Evolutionary conservation across 2,888 invertebrate species (phyloP), one percentile per base, ranked within the genome.

Genomic region (Gortyna flavago): DNA sequence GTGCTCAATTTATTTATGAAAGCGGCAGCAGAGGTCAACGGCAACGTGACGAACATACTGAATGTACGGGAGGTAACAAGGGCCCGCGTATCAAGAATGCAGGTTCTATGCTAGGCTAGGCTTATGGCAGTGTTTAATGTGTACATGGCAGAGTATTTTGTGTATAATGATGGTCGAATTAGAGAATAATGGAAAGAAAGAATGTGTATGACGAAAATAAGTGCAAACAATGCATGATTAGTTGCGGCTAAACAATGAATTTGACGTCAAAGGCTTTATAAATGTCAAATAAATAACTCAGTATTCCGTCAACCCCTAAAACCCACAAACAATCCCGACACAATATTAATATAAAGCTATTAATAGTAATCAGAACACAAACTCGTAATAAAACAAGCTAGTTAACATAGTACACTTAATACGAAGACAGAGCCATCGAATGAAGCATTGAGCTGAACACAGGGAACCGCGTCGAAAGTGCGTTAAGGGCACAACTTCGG

Each of bases 1-100:
- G 21, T 61, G 32, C 41, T 59, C 68, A 66, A 75, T 79, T 79
- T 68, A 62, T 74, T 41, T 57, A 57, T 57, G 5, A 59, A 70
- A 79, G 41, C 48, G 8, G 67, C n/a, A 32, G 59, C 7, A 74
- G 48, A 66, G 64, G 67, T 48, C 62, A 68, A 57, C 38, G 67
- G 38, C 62, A 68, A 57, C 38, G 59, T 65, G 64, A 57, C 59
- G 48, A 11, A 0, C 35, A 32, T 72, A 32, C n/a, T 64, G 18
- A 32, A 41, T 18, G 29, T 41, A 9, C 38, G 9, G 16, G n/a
- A 68, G n/a, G 29, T 35, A 62, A 51, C 16, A 65, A 48, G 44
- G 9, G n/a, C 35, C 11, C 18, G 25, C 25, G 13, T 70, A 18
- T 18, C 16, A 18, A 44, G 44, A 44, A 44, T 16, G 16, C 16